phyloP scores from a whole-genome alignment of 1,140 invertebrate genomes.

The Limonius californicus region DNA sequence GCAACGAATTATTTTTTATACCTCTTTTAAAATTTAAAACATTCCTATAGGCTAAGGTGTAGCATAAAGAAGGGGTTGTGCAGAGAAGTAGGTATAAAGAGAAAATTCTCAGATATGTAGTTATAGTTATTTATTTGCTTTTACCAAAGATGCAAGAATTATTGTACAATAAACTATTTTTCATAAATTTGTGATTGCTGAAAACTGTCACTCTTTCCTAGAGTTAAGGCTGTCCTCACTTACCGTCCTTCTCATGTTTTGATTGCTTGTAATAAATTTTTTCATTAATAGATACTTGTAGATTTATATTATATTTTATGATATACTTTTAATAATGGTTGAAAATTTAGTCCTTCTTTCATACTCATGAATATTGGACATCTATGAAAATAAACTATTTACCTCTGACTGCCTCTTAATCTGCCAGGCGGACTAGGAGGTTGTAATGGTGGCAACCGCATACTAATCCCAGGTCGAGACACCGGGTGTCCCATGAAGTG shows the following conservation, averaged over 20 bases:
- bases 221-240: not conserved
- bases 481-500: constrained; percentile 44
- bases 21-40: too few species aligned
- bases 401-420: too few species aligned
- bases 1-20: not conserved
- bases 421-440: constrained; percentile 27
- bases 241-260: not conserved
- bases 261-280: not conserved
- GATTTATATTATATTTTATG: too few species aligned
- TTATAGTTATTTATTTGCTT: not conserved
- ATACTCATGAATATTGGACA: too few species aligned
- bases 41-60: too few species aligned
- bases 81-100: too few species aligned
- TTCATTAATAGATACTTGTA: not conserved
- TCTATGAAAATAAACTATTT: too few species aligned
- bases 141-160: not conserved
- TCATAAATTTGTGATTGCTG: not conserved
- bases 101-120: too few species aligned
- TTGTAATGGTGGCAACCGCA: constrained; percentile 42
- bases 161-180: not conserved
- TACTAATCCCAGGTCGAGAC: constrained; percentile 35
- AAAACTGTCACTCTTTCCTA: not conserved
- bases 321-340: too few species aligned
- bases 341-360: too few species aligned
- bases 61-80: too few species aligned